A percentile compares a stretch with the other conserved stretches of the same genome.
These are phyloP conservation scores for Synchiropus splendidus DNA, from an alignment of 2,113 vertebrate genomes.

Conservation along the genomic window DNA sequence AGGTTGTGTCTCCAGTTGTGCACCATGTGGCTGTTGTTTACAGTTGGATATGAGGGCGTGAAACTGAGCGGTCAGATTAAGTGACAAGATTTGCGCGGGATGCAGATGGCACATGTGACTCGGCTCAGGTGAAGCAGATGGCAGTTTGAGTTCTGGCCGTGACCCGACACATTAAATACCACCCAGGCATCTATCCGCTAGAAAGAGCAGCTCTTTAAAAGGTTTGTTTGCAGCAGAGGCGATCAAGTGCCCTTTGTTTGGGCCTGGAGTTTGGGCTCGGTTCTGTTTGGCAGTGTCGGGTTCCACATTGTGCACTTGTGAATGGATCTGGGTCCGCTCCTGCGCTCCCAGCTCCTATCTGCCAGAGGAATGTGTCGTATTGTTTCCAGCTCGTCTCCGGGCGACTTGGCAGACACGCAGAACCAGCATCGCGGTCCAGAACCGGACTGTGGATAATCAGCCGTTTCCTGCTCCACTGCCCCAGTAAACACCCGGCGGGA, in stretches of 20 bases:
- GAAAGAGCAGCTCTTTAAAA: constrained; percentile 15
- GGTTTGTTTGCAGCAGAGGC: constrained; percentile 25
- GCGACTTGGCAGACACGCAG: constrained; percentile 42
- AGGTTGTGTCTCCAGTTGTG: no score
- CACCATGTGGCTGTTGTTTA: no score
- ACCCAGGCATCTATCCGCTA: no score
- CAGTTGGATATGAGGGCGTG: no score
- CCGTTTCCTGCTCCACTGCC: constrained; percentile 39
- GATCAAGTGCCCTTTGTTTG: constrained; percentile 44
- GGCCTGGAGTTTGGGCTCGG: constrained; percentile 12
- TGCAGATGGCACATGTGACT: no score
- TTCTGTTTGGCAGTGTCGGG: constrained; percentile 50
- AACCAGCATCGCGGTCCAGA: constrained; percentile 31
- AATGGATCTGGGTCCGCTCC: constrained; percentile 42
- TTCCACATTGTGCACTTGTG: constrained; percentile 49
- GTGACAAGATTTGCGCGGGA: no score
- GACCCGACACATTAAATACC: no score
- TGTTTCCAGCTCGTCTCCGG: constrained; percentile 46
- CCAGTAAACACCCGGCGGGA: constrained; percentile 36
- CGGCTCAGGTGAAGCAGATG: no score
- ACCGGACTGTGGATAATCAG: constrained; percentile 45
- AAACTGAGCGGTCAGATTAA: no score
- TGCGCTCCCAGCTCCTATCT: constrained; percentile 35
- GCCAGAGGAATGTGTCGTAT: constrained; percentile 57
- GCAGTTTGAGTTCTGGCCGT: no score